Evolutionary conservation across 2,797 vertebrate species (phyloP).

Genomic region (Hydrocynus forskahlii): DNA sequence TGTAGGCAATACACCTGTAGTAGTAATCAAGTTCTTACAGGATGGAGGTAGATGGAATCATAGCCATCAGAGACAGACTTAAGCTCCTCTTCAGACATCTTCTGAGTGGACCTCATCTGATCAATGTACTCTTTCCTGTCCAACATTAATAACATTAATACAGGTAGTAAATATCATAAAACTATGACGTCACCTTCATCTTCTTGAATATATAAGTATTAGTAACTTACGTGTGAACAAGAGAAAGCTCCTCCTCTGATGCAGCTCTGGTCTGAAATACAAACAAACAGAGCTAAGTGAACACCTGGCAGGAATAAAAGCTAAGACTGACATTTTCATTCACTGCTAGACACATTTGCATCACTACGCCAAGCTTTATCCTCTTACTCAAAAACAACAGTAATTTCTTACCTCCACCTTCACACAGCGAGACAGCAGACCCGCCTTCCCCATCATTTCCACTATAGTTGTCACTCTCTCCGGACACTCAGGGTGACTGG

Average conservation of each 20-base stretch:
- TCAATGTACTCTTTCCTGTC: slow-evolving; percentile 62
- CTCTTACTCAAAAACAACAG: not conserved
- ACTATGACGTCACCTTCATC: not conserved
- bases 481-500: slow-evolving; percentile 65
- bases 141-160: not conserved
- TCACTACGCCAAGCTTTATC: not conserved
- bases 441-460: slow-evolving; percentile 52
- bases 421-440: slow-evolving; percentile 61
- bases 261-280: slow-evolving; percentile 55
- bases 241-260: slow-evolving; percentile 57
- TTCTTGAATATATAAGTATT: not conserved
- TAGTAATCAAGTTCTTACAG: slow-evolving; percentile 53
- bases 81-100: slow-evolving; percentile 59
- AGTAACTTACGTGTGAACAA: slow-evolving; percentile 62
- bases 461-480: slow-evolving; percentile 58
- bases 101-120: slow-evolving; percentile 62
- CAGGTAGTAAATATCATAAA: no score
- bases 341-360: not conserved
- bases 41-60: slow-evolving; percentile 65
- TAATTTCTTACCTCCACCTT: slow-evolving; percentile 57
- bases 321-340: not conserved
- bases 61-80: slow-evolving; percentile 59
- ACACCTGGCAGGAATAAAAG: not conserved
- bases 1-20: not conserved
- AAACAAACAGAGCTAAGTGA: slow-evolving; percentile 8